Percentiles rank a stretch among this genome's conserved stretches.
phyloP scores from a whole-genome alignment of 2,797 vertebrate species.

The Spinibarbus caldwelli region DNA sequence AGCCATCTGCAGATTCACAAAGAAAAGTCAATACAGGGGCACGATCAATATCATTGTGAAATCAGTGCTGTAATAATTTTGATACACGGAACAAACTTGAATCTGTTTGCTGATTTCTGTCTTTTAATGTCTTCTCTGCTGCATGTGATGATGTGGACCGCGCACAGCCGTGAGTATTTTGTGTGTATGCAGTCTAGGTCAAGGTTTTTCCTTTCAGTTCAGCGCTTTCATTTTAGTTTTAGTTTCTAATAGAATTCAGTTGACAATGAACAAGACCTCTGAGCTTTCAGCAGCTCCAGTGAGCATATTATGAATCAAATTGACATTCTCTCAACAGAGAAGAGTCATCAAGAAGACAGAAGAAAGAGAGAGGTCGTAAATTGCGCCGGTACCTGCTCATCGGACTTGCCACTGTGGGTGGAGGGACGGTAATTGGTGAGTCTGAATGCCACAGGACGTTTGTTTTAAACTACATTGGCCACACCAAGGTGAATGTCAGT shows the following conservation, averaged over 20 bases:
- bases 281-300: background rate
- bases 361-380: constrained; percentile 85
- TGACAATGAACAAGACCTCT: background rate
- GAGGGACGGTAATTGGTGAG: constrained; percentile 93
- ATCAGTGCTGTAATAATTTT: background rate
- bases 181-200: background rate
- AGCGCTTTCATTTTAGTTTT: background rate
- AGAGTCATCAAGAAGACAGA: constrained; percentile 82
- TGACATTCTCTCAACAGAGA: constrained; percentile 73
- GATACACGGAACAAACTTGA: background rate
- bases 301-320: background rate
- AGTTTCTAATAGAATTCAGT: background rate
- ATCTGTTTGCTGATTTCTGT: background rate
- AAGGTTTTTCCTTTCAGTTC: constrained; percentile 30
- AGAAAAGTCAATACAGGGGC: background rate
- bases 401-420: constrained; percentile 91
- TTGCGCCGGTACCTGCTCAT: constrained; percentile 92
- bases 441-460: constrained; percentile 8
- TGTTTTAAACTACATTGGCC: background rate
- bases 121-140: constrained; percentile 18
- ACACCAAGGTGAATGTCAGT: background rate
- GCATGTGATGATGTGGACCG: background rate
- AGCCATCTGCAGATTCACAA: background rate
- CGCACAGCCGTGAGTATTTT: background rate
- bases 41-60: background rate